Percentiles rank a stretch among this genome's conserved stretches.
Conservation (phyloP, 2,888 invertebrate species). For the Ornithoptera alexandrae region DNA sequence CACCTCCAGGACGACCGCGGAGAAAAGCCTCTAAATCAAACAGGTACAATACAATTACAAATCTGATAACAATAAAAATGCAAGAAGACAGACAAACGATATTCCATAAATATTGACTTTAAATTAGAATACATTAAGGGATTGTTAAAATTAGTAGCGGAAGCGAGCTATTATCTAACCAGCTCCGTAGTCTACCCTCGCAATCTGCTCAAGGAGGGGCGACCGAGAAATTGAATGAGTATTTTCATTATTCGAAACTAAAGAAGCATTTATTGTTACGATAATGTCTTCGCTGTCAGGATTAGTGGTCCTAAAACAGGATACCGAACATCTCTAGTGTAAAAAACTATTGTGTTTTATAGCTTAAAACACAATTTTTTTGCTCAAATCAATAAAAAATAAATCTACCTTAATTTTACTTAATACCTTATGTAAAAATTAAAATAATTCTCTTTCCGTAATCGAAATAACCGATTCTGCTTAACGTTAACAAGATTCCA, state of each 20-base stretch:
- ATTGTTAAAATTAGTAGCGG: slow-evolving; percentile 17
- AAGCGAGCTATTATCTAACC: slow-evolving; percentile 17
- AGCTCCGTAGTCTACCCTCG: slow-evolving; percentile 13
- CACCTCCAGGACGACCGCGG: slow-evolving; percentile 50
- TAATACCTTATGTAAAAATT: too few relatives aligned
- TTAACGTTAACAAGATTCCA: too few relatives aligned
- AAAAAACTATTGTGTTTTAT: neutral
- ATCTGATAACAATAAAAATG: slow-evolving; percentile 11
- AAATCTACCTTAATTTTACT: too few relatives aligned
- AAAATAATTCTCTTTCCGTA: too few relatives aligned
- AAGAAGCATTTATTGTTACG: slow-evolving; percentile 14
- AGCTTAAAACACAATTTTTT: neutral
- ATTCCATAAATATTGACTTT: neutral
- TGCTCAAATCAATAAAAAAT: neutral
- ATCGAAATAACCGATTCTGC: too few relatives aligned
- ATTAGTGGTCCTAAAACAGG: neutral
- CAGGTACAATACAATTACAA: slow-evolving; percentile 46
- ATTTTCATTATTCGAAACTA: slow-evolving; percentile 20
- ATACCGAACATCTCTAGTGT: neutral
- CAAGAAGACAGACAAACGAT: neutral
- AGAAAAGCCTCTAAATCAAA: slow-evolving; percentile 58
- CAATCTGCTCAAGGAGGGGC: slow-evolving; percentile 9
- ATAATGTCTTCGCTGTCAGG: neutral
- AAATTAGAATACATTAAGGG: slow-evolving; percentile 3
- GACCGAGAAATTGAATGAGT: slow-evolving; percentile 29